phyloP scores from a whole-genome alignment of 1,140 invertebrate genomes.

The Druon quercuslanigerum region DNA sequence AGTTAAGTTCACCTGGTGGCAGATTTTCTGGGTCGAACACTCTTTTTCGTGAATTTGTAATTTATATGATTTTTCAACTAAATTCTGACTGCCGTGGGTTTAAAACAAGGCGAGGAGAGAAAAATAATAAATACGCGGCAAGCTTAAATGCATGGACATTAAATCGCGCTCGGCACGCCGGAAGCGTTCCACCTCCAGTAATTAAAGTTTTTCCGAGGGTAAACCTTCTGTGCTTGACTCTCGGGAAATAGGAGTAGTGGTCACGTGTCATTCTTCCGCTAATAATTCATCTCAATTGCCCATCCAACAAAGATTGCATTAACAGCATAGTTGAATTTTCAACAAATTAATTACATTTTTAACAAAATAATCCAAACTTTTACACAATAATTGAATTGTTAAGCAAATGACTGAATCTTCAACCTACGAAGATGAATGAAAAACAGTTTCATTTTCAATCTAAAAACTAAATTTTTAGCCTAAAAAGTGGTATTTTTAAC shows the following conservation, averaged over 20 bases:
- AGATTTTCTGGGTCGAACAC: not conserved
- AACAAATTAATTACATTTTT: too few species aligned
- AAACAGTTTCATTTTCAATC: too few species aligned
- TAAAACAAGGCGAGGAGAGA: conserved; percentile 18
- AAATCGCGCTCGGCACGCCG: conserved; percentile 24
- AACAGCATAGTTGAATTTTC: too few species aligned
- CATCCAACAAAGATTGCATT: too few species aligned
- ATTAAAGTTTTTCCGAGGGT: conserved; percentile 21
- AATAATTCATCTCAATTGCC: conserved; percentile 12
- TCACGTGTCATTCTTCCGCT: conserved; percentile 24
- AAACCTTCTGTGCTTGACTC: conserved; percentile 20
- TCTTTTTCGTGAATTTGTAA: not conserved
- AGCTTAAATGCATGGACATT: conserved; percentile 27
- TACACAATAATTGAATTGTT: too few species aligned
- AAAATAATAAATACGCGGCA: conserved; percentile 24
- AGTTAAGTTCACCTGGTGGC: not conserved
- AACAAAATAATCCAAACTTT: too few species aligned
- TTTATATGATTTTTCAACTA: not conserved
- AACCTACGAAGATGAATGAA: too few species aligned
- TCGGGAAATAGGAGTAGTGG: conserved; percentile 14
- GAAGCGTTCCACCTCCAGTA: conserved; percentile 18
- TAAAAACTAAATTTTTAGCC: too few species aligned
- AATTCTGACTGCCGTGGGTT: conserved; percentile 20
- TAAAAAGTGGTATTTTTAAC: too few species aligned
- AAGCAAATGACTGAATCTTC: too few species aligned